Conservation (phyloP, 2,797 vertebrate species). For the Xiphorhynchus erythropygius region DNA sequence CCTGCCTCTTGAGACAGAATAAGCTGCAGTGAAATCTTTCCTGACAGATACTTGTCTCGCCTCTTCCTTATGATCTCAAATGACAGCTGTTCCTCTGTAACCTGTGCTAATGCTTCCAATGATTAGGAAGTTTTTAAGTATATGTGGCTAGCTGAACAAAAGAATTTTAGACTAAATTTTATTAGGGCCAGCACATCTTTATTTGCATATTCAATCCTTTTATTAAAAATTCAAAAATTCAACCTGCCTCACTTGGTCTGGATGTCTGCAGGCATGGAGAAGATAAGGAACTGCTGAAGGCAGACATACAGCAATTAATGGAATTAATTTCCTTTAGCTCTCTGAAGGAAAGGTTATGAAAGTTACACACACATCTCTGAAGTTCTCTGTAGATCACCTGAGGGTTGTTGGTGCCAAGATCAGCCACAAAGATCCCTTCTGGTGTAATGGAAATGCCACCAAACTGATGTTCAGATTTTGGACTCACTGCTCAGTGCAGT, state of each 20-base stretch:
- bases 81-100: neutral
- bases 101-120: neutral
- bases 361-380: neutral
- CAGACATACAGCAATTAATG: neutral
- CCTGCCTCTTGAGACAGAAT: neutral
- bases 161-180: neutral
- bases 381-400: neutral
- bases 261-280: neutral
- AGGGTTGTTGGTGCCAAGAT: neutral
- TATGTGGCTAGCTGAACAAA: neutral
- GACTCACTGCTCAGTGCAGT: accelerated
- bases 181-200: neutral
- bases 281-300: neutral
- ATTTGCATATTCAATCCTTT: neutral
- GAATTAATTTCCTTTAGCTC: neutral
- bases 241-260: neutral
- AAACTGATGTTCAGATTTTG: neutral
- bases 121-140: neutral
- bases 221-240: neutral
- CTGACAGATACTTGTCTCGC: neutral
- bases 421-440: neutral
- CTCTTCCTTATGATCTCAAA: neutral
- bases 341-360: neutral
- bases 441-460: neutral
- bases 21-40: neutral